Evolutionary conservation across 2,888 invertebrate species (phyloP), one percentile per base, ranked within the genome.

Genomic region (Hypomecis punctinalis): DNA sequence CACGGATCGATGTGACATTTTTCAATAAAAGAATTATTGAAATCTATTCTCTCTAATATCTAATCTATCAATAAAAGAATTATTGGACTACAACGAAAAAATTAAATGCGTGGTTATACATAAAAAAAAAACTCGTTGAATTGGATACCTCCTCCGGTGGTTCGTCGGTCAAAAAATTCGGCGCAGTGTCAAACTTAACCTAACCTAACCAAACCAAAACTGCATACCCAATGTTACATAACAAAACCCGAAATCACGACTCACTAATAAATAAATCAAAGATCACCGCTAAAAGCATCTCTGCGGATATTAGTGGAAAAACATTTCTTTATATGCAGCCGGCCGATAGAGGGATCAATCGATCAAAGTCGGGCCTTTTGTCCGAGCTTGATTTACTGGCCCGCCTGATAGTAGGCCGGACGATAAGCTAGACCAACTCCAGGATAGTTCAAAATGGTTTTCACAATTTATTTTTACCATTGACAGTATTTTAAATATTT

Each of bases 351-450:
- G 57, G 67, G 63, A 63, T 65, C 69, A 68, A 79, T 79, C 78
- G 69, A 75, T 79, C 79, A 79, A 72, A 66, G 79, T 79, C 78
- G 63, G 55, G 70, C 69, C 76, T 64, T 75, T 79, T 79, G 79
- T 79, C 74, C 71, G 58, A 72, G 69, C 64, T 70, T 76, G 75
- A 73, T 72, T 71, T 73, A 71, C 72, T 73, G 72, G 63, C 67
- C 51, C 62, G 54, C 67, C 51, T 35, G 61, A 60, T 60, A 48
- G 39, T 43, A 11, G 56, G 49, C 52, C 51, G 36, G 8, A 23
- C 58, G 66, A 66, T 66, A 66, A 63, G 47, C 53, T 48, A 8
- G 40, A 33, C 37, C 56, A 37, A 33, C 54, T 59, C 49, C 47
- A 52, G 6, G 39, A 48, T 54, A 58, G 51, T 45, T 56, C 51